Conservation (phyloP, 2,113 vertebrate genomes). For the Dasyornis broadbenti region DNA sequence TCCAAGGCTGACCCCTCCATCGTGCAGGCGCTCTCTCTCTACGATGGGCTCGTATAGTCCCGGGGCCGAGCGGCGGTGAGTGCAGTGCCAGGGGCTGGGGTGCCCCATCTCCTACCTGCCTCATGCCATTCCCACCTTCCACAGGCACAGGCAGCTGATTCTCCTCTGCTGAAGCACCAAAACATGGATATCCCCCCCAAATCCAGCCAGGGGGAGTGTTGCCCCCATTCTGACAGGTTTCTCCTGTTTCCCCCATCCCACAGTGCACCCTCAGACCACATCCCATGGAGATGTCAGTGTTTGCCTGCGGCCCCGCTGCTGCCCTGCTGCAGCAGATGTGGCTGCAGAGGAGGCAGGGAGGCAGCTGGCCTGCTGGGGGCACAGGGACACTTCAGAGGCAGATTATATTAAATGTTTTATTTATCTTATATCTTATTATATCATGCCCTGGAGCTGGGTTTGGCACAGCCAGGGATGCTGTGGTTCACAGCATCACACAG, state of each 20-base stretch:
- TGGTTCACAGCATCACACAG: not conserved
- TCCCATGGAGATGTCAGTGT: accelerated
- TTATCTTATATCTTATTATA: not conserved
- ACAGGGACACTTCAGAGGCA: not conserved
- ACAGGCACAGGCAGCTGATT: not conserved
- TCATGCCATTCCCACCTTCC: not conserved
- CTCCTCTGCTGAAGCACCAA: not conserved
- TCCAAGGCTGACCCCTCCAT: conserved; percentile 98
- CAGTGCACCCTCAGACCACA: not conserved
- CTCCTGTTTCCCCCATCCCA: not conserved
- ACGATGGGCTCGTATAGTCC: conserved; percentile 94
- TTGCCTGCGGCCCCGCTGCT: not conserved
- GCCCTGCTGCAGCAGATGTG: not conserved
- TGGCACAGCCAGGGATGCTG: not conserved
- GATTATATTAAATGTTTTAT: not conserved
- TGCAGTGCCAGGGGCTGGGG: accelerated
- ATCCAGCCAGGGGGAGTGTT: too few species aligned
- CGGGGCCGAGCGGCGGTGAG: conserved; percentile 73
- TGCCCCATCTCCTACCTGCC: not conserved
- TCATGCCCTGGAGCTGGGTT: not conserved
- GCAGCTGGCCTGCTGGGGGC: not conserved
- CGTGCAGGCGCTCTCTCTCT: conserved; percentile 95
- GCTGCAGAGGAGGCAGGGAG: not conserved
- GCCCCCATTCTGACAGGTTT: not conserved
- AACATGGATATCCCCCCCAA: not conserved